Evolutionary conservation across 2,888 invertebrate species (phyloP), one percentile per base, ranked within the genome.

Genomic region (Plagodis pulveraria): DNA sequence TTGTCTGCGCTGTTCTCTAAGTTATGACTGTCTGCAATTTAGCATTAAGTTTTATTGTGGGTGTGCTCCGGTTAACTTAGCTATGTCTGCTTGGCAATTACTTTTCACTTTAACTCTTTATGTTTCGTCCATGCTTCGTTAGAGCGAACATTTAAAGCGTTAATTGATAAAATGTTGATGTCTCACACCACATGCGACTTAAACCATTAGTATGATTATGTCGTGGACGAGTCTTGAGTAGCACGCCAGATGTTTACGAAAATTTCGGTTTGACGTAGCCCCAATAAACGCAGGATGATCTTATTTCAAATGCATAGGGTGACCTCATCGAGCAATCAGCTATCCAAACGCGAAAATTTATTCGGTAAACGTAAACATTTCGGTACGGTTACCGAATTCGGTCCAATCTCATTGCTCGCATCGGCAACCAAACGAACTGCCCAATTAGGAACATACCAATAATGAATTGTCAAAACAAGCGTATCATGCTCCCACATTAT

Each of bases 401-500:
- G 73, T 72, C 74, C 81, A 82, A 72, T 72, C 67, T 63, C 59
- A 51, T 71, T 66, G 72, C 72, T 64, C 65, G 60, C 42, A 56
- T 56, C 52, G 52, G 60, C 56, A 56, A 61, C 72, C 69, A 68
- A 71, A 73, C 77, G 77, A 75, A 76, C 79, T 75, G 78, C 68
- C 87, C 89, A 91, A 86, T 90, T 91, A 90, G 84, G 84, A 83
- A 80, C 76, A 80, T 77, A 80, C 84, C 84, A 83, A 87, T 91
- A 91, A 91, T 91, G 87, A 89, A 83, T 91, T 91, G 86, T 90
- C 88, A 90, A 91, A 91, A 91, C 89, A 91, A 86, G 84, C 83
- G 83, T 72, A 79, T 72, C 69, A 66, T 65, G 69, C 65, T 63
- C 61, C 77, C 69, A 72, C 70, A 51, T 67, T 57, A 69, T 63